A percentile compares a stretch with the other conserved stretches of the same genome.
These are phyloP conservation scores for Dichetophora obliterata DNA, from an alignment of 2,888 invertebrate species.

Conservation along the genomic window DNA sequence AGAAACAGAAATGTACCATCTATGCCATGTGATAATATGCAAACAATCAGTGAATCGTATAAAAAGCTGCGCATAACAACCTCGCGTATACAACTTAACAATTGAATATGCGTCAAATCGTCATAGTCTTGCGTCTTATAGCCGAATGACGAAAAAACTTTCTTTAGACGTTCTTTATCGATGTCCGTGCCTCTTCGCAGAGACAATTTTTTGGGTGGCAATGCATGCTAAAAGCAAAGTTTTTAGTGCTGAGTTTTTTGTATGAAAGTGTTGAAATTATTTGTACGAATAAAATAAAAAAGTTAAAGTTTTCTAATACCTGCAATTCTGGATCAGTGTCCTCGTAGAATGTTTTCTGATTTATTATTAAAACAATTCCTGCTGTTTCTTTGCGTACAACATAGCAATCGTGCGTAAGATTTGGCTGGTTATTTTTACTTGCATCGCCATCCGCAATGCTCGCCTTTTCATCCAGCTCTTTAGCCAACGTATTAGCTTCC, in stretches of 20 bases:
- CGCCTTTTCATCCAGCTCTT: slow-evolving; percentile 9
- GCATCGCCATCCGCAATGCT: background rate
- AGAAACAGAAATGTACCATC: slow-evolving; percentile 53
- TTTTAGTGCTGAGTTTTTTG: background rate
- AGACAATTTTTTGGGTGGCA: slow-evolving; percentile 52
- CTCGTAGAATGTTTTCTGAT: slow-evolving; percentile 61
- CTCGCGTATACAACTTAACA: slow-evolving; percentile 56
- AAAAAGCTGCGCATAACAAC: slow-evolving; percentile 56
- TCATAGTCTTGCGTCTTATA: slow-evolving; percentile 56
- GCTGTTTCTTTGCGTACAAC: slow-evolving; percentile 55
- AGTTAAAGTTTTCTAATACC: slow-evolving; percentile 50
- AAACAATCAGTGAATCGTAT: slow-evolving; percentile 65
- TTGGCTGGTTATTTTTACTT: background rate
- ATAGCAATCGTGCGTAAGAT: slow-evolving; percentile 49
- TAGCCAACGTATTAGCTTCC: background rate
- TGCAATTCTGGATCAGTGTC: slow-evolving; percentile 52
- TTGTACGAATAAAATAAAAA: background rate
- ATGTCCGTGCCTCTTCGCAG: slow-evolving; percentile 62
- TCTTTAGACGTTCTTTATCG: slow-evolving; percentile 55
- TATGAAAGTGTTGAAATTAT: background rate
- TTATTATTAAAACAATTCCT: slow-evolving; percentile 65
- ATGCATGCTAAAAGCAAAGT: slow-evolving; percentile 49
- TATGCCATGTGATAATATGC: slow-evolving; percentile 66
- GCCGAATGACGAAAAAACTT: slow-evolving; percentile 60
- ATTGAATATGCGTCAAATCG: slow-evolving; percentile 59